phyloP scores from a whole-genome alignment of 1,140 invertebrate genomes.

The Solen grandis region DNA sequence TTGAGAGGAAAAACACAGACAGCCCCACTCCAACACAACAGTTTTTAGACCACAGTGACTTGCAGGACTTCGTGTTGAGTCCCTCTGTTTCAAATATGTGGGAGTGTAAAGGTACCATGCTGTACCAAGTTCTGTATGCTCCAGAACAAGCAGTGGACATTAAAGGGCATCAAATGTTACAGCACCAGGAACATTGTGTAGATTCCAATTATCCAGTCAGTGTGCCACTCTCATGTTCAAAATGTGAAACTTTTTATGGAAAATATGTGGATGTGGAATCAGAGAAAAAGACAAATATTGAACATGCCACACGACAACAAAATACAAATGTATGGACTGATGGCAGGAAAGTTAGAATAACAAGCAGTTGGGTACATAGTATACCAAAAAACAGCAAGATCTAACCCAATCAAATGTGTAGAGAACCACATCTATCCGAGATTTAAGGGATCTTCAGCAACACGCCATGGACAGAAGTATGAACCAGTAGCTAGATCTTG shows the following conservation, averaged over 20 bases:
- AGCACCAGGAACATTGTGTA: constrained; percentile 5
- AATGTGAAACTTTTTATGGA: constrained; percentile 2
- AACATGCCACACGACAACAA: not conserved
- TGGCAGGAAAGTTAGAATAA: not conserved
- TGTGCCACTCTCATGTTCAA: constrained; percentile 1
- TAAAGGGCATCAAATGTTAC: no score
- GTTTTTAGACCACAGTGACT: constrained; percentile 13
- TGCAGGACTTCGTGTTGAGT: not conserved
- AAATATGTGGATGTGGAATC: not conserved
- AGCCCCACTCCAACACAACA: not conserved
- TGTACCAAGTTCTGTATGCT: constrained; percentile 2
- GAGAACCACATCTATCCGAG: not conserved
- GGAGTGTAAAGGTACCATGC: constrained; percentile 18
- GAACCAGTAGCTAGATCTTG: not conserved
- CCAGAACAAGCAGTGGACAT: not conserved
- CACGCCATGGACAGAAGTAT: not conserved
- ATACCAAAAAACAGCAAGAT: not conserved
- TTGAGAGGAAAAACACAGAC: no score
- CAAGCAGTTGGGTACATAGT: not conserved
- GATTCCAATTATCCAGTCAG: not conserved
- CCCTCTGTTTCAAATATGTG: not conserved
- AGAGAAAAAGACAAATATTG: not conserved
- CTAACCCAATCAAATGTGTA: not conserved
- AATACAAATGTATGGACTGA: not conserved
- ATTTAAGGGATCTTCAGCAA: not conserved